Percentiles rank a stretch among this genome's conserved stretches.
These are phyloP conservation scores for Flexamia atlantica DNA, from an alignment of 2,888 invertebrate genomes.

Conservation along the genomic window DNA sequence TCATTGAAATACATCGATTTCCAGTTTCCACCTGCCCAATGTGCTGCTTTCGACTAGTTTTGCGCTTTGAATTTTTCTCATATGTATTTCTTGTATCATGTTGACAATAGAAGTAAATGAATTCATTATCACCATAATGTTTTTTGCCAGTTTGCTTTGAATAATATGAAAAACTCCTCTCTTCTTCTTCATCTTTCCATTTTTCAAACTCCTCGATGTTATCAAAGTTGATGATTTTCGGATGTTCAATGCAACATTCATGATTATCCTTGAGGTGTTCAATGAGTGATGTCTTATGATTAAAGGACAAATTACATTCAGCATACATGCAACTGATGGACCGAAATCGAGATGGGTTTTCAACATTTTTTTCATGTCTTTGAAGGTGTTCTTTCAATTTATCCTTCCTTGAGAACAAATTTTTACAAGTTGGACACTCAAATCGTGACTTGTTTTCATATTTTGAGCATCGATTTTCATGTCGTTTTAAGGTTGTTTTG, in stretches of 20 bases:
- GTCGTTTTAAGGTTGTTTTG: background rate
- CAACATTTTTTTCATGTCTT: background rate
- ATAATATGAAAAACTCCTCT: background rate
- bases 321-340: constrained; percentile 2
- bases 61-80: background rate
- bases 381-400: background rate
- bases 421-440: background rate
- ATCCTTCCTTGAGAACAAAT: too few relatives aligned
- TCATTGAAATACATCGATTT: background rate
- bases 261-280: too few relatives aligned
- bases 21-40: background rate
- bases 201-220: too few relatives aligned
- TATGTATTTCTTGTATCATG: too few relatives aligned
- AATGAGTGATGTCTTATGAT: background rate
- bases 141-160: background rate
- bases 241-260: background rate
- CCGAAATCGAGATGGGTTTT: too few relatives aligned
- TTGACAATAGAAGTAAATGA: constrained; percentile 16
- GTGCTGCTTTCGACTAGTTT: background rate
- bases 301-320: background rate
- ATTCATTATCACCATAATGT: background rate
- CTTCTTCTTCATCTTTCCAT: constrained; percentile 26
- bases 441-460: background rate
- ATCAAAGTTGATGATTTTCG: constrained; percentile 1
- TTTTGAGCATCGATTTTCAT: background rate